Base-by-base conservation (phyloP, 1,140 invertebrate species). In the Drosophila lowei region DNA sequence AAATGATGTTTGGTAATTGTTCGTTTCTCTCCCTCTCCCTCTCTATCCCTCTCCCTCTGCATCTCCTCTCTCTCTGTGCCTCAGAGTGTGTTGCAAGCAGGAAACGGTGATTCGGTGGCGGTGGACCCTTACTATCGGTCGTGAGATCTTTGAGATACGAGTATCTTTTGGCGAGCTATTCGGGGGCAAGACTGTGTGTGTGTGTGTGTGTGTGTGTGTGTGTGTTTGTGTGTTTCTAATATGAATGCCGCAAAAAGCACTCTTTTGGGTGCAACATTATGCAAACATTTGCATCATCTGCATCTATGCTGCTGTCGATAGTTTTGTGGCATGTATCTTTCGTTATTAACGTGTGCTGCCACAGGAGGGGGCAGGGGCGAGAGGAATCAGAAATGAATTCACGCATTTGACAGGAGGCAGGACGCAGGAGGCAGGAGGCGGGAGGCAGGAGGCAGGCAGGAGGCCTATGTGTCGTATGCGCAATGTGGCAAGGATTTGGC, bases 1-100 rank as follows among this genome's bases (percentile, higher is more conserved):
- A 90, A 90, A 90, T 90, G 81, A 75, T 80, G 75, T 86, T 90
- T 83, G 89, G 84, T 90, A 90, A 90, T 90, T 90, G 89, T 90
- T 90, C 59, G 74, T 23, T 74, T 67, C 47, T 38, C 34, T 13
- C 11, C 8, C 34, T 5, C 34, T 13, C 2, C 9, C 49, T 63
- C 66, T 68, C 28, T 21, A 21, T 21, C 21, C 41, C 46, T 34
- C 30, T 9, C 3, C 3, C 34, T 0, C 34, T 38, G 0, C 11
- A 43, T 60, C 63, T 68, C 38, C 30, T 67, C 65, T 70, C 50
- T 62, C 42, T 38, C 56, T 42, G 71, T 47, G 61, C 47, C 63
- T 23, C n/a, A 21, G 48, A 18, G 56, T 57, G 71, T 63, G 48
- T 44, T 60, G 58, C 21, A 77, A 78, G 75, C 70, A 79, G 81